Percentiles rank a stretch among this genome's conserved stretches.
Conservation (phyloP, 2,888 invertebrate species). For the Periphyllus acericola region DNA sequence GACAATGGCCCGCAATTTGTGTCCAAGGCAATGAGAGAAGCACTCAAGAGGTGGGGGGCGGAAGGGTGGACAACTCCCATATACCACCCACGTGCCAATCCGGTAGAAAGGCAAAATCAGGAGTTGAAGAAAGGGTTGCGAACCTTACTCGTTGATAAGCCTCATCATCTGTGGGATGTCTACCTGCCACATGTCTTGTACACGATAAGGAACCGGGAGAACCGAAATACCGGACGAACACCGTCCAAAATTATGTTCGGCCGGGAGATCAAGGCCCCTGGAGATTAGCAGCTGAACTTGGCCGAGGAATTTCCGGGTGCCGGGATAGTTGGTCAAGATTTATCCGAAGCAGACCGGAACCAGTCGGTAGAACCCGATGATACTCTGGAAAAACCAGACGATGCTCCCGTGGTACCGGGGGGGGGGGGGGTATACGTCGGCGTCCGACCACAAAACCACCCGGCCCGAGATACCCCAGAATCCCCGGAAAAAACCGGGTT, state of each 20-base stretch:
- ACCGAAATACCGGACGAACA: background rate
- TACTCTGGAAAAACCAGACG: too few species aligned
- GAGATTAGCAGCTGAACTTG: background rate
- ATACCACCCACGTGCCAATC: conserved; percentile 14
- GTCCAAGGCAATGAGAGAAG: background rate
- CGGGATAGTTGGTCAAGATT: background rate
- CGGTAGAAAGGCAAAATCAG: conserved; percentile 1
- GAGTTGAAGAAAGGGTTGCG: conserved; percentile 10
- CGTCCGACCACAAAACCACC: too few species aligned
- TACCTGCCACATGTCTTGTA: background rate
- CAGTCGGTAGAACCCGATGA: background rate
- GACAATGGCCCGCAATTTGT: conserved; percentile 21
- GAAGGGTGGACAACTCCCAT: conserved; percentile 1
- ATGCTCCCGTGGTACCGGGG: too few species aligned
- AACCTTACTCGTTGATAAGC: background rate
- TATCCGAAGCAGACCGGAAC: background rate
- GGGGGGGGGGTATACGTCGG: too few species aligned
- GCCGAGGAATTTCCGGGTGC: background rate
- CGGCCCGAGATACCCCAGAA: too few species aligned
- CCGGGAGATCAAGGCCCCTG: background rate
- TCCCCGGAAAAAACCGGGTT: too few species aligned
- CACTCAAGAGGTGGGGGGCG: background rate
- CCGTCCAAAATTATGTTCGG: background rate
- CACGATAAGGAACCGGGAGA: background rate
- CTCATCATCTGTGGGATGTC: conserved; percentile 3